phyloP scores from a whole-genome alignment of 2,113 vertebrate species.

The Ctenodactylus gundi region DNA sequence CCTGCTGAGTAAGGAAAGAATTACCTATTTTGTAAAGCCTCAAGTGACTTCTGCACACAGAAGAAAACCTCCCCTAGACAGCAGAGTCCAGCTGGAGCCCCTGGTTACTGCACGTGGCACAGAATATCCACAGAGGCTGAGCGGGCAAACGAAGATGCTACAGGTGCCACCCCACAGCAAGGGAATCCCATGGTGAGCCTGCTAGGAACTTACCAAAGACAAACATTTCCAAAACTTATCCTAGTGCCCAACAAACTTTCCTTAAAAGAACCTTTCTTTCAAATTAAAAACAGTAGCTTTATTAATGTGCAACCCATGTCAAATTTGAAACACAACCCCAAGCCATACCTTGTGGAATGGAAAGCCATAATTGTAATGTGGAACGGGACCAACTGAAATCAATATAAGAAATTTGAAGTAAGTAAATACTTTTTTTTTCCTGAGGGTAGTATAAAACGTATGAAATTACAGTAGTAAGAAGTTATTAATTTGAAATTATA shows the following conservation, averaged over 20 bases:
- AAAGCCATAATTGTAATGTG: constrained; percentile 69
- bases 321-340: constrained; percentile 67
- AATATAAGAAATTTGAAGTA: constrained; percentile 61
- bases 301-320: constrained; percentile 64
- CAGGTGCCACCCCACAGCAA: not conserved
- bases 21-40: not conserved
- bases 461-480: constrained; percentile 75
- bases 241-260: constrained; percentile 37
- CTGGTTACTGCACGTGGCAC: not conserved
- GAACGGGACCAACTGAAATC: constrained; percentile 74
- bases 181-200: not conserved
- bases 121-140: not conserved
- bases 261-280: constrained; percentile 55
- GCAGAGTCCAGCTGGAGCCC: not conserved
- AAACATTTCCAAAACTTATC: constrained; percentile 32
- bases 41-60: not conserved
- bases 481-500: constrained; percentile 76
- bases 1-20: not conserved
- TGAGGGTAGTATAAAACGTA: constrained; percentile 62
- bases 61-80: not conserved
- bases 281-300: constrained; percentile 78
- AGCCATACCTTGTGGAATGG: constrained; percentile 57
- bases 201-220: not conserved
- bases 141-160: not conserved
- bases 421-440: constrained; percentile 64